phyloP scores from a whole-genome alignment of 2,888 invertebrate species.

The Cheilosia vulpina region DNA sequence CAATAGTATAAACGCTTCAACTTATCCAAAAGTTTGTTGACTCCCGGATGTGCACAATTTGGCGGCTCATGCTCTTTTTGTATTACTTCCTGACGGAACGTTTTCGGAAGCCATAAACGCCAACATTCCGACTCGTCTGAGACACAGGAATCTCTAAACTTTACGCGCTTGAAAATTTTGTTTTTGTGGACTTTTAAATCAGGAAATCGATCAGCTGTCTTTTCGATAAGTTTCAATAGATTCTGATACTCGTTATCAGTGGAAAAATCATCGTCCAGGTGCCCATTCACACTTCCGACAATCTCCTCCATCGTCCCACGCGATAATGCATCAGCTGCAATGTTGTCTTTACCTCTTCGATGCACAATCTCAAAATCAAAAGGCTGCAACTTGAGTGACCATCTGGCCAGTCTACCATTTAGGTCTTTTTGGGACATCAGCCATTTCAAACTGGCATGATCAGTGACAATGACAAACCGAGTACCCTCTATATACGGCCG shows the following conservation, averaged over 20 bases:
- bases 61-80: neutral
- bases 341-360: neutral
- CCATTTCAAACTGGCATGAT: too few relatives aligned
- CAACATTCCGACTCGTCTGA: neutral
- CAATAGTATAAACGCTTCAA: neutral
- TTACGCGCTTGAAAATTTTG: neutral
- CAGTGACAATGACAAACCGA: too few relatives aligned
- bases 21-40: too few relatives aligned
- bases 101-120: neutral
- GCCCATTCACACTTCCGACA: too few relatives aligned
- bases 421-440: neutral
- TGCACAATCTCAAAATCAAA: neutral
- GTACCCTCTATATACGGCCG: too few relatives aligned
- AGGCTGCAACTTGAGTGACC: neutral
- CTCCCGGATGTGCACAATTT: neutral
- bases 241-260: neutral
- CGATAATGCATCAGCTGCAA: neutral
- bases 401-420: neutral
- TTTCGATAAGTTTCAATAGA: neutral
- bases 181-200: neutral
- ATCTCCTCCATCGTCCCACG: neutral
- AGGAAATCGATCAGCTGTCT: neutral
- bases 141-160: neutral
- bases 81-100: neutral
- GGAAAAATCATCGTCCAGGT: neutral